Conservation (phyloP, 2,113 vertebrate species). For the Irena cyanogastra region DNA sequence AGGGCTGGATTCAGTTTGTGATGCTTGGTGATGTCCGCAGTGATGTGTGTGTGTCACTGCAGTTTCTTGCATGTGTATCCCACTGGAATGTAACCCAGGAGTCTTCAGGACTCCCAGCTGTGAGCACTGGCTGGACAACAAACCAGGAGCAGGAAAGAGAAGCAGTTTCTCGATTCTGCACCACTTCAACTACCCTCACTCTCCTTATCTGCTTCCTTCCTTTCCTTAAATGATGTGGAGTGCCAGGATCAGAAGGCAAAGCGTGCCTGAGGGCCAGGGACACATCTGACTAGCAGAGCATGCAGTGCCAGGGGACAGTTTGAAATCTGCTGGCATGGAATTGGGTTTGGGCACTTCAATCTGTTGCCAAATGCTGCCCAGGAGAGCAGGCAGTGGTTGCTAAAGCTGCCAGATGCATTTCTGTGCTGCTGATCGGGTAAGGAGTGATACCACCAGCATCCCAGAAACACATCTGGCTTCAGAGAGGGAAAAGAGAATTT, state of each 20-base stretch:
- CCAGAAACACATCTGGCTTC: background rate
- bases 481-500: background rate
- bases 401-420: background rate
- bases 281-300: background rate
- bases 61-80: background rate
- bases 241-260: background rate
- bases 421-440: background rate
- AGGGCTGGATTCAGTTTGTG: background rate
- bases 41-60: background rate
- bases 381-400: background rate
- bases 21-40: background rate
- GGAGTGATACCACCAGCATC: background rate
- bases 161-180: background rate
- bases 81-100: background rate
- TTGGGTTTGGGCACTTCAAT: background rate
- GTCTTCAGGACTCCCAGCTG: background rate
- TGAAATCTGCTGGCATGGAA: background rate
- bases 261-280: background rate
- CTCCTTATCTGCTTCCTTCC: background rate
- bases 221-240: background rate
- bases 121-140: background rate
- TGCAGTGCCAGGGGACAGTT: background rate
- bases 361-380: background rate
- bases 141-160: background rate
- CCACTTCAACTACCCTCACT: background rate